Evolutionary conservation across 2,888 invertebrate species (phyloP).

Genomic region (Coecobrya sp.): DNA sequence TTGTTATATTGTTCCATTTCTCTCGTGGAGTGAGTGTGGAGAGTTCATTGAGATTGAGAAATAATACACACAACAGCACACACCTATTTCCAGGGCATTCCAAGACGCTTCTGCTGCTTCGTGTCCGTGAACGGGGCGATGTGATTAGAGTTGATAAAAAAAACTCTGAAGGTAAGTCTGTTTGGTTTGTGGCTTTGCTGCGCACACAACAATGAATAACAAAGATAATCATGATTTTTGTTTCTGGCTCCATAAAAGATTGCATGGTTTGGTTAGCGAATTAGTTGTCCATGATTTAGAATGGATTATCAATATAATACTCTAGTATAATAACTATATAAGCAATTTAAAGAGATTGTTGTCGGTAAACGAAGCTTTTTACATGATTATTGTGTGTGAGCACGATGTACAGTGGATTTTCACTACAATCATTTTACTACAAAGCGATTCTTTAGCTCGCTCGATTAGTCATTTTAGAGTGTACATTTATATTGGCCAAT

Average conservation of each 20-base stretch:
- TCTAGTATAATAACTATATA: not conserved
- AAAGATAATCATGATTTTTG: not conserved
- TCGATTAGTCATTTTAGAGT: conserved; percentile 14
- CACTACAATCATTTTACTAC: not conserved
- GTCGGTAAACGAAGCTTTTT: not conserved
- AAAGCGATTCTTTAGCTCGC: not conserved
- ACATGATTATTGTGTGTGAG: not conserved
- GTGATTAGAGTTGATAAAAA: not conserved
- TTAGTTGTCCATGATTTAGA: not conserved
- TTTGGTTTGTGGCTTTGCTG: not conserved
- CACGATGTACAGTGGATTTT: not conserved
- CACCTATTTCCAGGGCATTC: conserved; percentile 41
- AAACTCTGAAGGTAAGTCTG: conserved; percentile 22
- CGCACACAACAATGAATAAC: not conserved
- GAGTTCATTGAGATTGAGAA: not conserved
- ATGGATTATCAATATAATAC: not conserved
- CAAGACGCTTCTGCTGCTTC: conserved; percentile 1
- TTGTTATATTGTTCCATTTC: not conserved
- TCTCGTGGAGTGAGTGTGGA: not conserved
- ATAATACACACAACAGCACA: not conserved
- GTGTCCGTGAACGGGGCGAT: conserved; percentile 39
- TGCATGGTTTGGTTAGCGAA: not conserved
- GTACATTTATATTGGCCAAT: not conserved
- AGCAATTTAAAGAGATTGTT: not conserved
- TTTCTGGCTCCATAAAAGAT: not conserved